Evolutionary conservation across 2,113 vertebrate species (phyloP), one percentile per base, ranked within the genome.

Genomic region (Carassius carassius): DNA sequence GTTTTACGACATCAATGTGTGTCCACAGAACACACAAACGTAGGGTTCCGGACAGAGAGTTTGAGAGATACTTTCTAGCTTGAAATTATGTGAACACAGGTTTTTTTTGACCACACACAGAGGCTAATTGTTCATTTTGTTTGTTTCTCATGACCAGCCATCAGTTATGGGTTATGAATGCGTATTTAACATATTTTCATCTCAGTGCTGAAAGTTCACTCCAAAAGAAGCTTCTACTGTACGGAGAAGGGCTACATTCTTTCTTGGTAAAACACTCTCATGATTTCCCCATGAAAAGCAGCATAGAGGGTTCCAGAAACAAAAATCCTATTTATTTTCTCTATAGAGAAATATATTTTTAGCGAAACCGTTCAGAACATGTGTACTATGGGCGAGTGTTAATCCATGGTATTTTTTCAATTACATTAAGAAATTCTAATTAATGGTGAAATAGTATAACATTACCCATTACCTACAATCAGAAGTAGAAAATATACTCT

Each of bases 111-210:
- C 13, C 16, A 41, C 62, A 60, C 77, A 88, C 65, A 79, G 69
- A 84, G 47, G 25, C 67, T 41, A 32, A 82, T 84, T 88, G 81
- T 90, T 75, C 49, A 54, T 74, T 56, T 87, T 84, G 78, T 35
- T 29, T 25, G 51, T 85, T 85, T 90, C 87, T 85, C 85, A 87
- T 74, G 87, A 37, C 41, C 51, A 63, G 41, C 23, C 51, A 85
- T 87, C 74, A 85, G 84, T 58, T 83, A 84, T 51, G 70, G 44
- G 44, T 44, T 44, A 44, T 44, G 44, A 75, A 86, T 85, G 85
- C 83, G 58, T 44, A 75, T 79, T 70, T 80, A 25, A 62, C 12
- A 84, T 23, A 73, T 29, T 80, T 67, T 65, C 62, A 62, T 56
- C 32, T 56, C 12, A 63, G 16, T 25, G 29, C 12, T 25, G 35